These are phyloP conservation scores for Sebastes dallii DNA, from an alignment of 2,797 vertebrate species.

Conservation along the genomic window DNA sequence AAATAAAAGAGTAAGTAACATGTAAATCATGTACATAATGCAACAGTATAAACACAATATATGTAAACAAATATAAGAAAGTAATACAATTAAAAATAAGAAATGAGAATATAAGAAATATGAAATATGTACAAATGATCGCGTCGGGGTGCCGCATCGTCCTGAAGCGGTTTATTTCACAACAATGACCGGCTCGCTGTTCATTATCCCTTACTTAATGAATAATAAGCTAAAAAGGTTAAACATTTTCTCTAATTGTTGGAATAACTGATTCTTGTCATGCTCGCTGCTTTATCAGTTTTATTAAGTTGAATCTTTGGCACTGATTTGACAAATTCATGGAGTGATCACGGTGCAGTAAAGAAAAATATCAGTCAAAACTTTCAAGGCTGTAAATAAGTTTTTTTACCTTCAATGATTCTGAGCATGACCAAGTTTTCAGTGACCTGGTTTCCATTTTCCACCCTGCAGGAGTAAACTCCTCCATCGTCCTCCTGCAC, in stretches of 20 bases:
- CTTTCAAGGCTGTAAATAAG: too few relatives aligned
- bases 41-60: too few relatives aligned
- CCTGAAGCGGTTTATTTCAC: too few relatives aligned
- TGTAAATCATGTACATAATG: too few relatives aligned
- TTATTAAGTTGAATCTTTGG: neutral
- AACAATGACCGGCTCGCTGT: too few relatives aligned
- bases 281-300: neutral
- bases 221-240: neutral
- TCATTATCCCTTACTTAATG: neutral
- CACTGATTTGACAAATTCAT: neutral
- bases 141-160: fast-evolving
- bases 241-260: neutral
- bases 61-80: too few relatives aligned
- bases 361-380: neutral
- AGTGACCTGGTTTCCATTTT: fast-evolving
- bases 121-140: too few relatives aligned
- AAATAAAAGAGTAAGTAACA: too few relatives aligned
- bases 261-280: neutral
- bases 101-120: too few relatives aligned
- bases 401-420: conserved; percentile 74
- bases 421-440: conserved; percentile 56
- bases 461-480: conserved; percentile 66
- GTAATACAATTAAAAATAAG: too few relatives aligned
- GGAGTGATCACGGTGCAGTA: neutral
- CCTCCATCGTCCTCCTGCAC: conserved; percentile 72